Percentiles rank a stretch among this genome's conserved stretches.
Conservation (phyloP, 2,888 invertebrate species). For the Capitulum mitella region DNA sequence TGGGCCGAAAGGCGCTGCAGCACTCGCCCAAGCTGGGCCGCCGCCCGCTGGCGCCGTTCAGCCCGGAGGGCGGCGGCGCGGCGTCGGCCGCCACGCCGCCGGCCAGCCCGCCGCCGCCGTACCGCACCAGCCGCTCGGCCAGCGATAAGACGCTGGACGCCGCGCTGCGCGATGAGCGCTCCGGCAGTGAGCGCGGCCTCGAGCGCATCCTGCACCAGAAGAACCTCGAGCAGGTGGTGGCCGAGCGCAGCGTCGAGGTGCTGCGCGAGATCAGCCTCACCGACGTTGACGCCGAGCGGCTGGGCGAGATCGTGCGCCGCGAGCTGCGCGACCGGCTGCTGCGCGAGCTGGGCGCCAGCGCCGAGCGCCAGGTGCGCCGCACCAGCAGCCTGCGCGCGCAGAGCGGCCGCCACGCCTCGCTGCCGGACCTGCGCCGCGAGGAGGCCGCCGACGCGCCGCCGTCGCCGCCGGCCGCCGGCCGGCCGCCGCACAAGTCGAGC, state of each 20-base stretch:
- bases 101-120: conserved; percentile 28
- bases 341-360: conserved; percentile 52
- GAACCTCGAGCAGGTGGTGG: conserved; percentile 56
- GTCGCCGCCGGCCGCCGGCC: conserved; percentile 46
- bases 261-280: conserved; percentile 29
- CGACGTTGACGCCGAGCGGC: conserved; percentile 22
- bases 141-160: conserved; percentile 4
- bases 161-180: conserved; percentile 24
- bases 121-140: conserved; percentile 17
- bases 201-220: conserved; percentile 52
- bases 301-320: conserved; percentile 22
- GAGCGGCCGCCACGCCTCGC: conserved; percentile 30
- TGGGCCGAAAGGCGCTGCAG: conserved; percentile 50
- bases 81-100: conserved; percentile 30
- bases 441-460: not conserved
- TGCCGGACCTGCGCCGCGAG: conserved; percentile 32
- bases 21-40: conserved; percentile 54
- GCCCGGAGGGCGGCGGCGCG: conserved; percentile 37
- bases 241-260: conserved; percentile 46
- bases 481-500: conserved; percentile 48
- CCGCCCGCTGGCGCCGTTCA: conserved; percentile 45
- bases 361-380: conserved; percentile 44
- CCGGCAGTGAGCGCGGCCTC: conserved; percentile 30
- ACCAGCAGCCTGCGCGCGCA: conserved; percentile 21
- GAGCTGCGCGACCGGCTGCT: conserved; percentile 45